Conservation (phyloP, 2,797 vertebrate species). For the Crossoptilon crossoptilon region DNA sequence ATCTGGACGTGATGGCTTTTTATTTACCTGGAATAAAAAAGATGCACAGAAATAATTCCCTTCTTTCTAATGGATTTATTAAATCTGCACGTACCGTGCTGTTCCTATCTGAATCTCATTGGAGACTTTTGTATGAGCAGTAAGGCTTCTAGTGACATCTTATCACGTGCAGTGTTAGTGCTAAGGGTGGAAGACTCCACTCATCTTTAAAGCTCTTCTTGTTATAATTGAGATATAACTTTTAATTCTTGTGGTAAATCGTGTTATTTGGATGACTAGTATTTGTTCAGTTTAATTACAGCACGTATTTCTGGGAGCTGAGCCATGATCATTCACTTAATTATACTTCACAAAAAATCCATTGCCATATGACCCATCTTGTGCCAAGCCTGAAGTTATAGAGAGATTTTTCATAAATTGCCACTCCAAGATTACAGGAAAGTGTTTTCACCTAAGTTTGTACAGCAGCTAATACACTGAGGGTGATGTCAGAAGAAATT, state of each 20-base stretch:
- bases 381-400: not conserved
- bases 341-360: conserved; percentile 18
- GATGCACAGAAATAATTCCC: not conserved
- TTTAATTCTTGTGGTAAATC: not conserved
- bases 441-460: not conserved
- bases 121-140: not conserved
- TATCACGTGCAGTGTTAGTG: not conserved
- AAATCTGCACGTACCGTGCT: not conserved
- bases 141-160: not conserved
- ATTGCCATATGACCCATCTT: not conserved
- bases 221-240: not conserved
- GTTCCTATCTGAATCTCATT: not conserved
- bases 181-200: not conserved
- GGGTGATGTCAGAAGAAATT: not conserved
- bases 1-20: not conserved
- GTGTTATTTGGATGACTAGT: not conserved
- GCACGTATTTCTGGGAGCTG: not conserved
- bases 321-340: not conserved
- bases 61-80: not conserved
- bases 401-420: not conserved
- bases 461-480: not conserved
- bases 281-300: conserved; percentile 51
- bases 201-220: not conserved
- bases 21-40: not conserved
- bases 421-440: not conserved